Conservation (phyloP, 2,797 vertebrate genomes). For the Melanotaenia parkinsoni region DNA sequence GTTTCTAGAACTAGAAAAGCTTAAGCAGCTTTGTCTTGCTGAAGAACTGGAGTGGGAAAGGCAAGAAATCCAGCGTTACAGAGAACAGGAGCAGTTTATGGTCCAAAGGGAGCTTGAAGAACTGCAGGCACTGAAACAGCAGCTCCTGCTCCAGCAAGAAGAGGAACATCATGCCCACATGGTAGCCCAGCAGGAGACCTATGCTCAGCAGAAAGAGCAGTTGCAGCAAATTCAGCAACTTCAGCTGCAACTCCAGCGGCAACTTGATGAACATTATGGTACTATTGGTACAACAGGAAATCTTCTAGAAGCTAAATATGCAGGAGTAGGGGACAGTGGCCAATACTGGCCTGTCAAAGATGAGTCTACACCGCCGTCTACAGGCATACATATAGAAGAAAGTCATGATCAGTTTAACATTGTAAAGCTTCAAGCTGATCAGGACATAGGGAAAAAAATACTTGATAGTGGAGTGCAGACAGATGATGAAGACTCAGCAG, state of each 20-base stretch:
- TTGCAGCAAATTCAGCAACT: slow-evolving; percentile 97
- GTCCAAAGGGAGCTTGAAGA: slow-evolving; percentile 98
- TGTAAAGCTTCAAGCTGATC: slow-evolving; percentile 86
- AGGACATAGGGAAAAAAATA: slow-evolving; percentile 88
- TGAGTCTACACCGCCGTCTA: slow-evolving; percentile 81
- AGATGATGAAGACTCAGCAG: slow-evolving; percentile 93
- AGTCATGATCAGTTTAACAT: slow-evolving; percentile 81
- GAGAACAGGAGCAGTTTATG: slow-evolving; percentile 97
- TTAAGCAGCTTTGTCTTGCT: slow-evolving; percentile 96
- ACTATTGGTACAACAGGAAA: slow-evolving; percentile 87
- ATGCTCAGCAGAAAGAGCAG: slow-evolving; percentile 94
- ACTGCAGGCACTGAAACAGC: slow-evolving; percentile 96
- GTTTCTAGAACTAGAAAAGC: slow-evolving; percentile 95
- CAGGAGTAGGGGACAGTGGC: slow-evolving; percentile 85
- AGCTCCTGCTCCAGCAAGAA: slow-evolving; percentile 95
- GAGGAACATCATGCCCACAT: slow-evolving; percentile 97
- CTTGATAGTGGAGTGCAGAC: slow-evolving; percentile 96
- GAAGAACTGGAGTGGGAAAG: slow-evolving; percentile 99
- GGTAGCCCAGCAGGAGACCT: slow-evolving; percentile 96
- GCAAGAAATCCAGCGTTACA: slow-evolving; percentile 97
- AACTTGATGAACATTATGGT: slow-evolving; percentile 94
- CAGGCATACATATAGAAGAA: slow-evolving; percentile 71
- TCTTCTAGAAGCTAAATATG: slow-evolving; percentile 90
- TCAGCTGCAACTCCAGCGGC: slow-evolving; percentile 95
- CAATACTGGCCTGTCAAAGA: slow-evolving; percentile 95